Percentiles rank a stretch among this genome's conserved stretches.
phyloP scores from a whole-genome alignment of 2,888 invertebrate genomes.

The Lithophane ornitopus region DNA sequence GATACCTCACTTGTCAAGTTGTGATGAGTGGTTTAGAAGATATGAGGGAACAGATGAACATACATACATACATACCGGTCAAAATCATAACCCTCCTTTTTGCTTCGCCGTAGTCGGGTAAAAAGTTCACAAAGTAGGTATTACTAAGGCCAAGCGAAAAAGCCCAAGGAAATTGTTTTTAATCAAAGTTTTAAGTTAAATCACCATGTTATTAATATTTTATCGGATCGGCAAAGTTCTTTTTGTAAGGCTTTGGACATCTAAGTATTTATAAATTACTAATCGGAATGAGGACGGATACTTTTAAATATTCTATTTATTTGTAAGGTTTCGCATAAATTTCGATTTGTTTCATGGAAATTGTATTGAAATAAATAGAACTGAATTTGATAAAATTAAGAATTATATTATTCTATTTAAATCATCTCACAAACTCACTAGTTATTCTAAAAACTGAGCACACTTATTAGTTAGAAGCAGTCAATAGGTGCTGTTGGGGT shows the following conservation, averaged over 20 bases:
- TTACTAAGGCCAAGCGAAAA: constrained; percentile 6
- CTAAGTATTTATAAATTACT: constrained; percentile 48
- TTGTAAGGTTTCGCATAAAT: neutral
- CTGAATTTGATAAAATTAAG: neutral
- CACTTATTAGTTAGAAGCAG: neutral
- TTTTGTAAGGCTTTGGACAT: constrained; percentile 3
- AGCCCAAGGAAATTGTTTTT: constrained; percentile 13
- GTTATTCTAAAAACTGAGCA: neutral
- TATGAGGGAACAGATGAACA: too few species aligned
- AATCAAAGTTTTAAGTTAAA: constrained; percentile 20
- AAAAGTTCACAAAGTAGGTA: constrained; percentile 26
- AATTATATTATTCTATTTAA: neutral
- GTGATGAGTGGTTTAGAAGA: too few species aligned
- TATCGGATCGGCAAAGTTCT: constrained; percentile 34
- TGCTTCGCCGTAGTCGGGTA: too few species aligned
- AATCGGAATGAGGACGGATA: constrained; percentile 7
- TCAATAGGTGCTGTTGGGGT: too few species aligned
- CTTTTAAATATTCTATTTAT: constrained; percentile 41
- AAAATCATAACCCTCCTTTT: too few species aligned
- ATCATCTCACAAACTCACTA: neutral
- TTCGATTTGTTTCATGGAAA: constrained; percentile 8
- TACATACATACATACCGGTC: too few species aligned
- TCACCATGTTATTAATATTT: constrained; percentile 44
- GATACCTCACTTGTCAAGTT: too few species aligned
- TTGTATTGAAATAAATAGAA: neutral